Base-by-base conservation (phyloP, 2,888 invertebrate species). In the Mythimna impura region DNA sequence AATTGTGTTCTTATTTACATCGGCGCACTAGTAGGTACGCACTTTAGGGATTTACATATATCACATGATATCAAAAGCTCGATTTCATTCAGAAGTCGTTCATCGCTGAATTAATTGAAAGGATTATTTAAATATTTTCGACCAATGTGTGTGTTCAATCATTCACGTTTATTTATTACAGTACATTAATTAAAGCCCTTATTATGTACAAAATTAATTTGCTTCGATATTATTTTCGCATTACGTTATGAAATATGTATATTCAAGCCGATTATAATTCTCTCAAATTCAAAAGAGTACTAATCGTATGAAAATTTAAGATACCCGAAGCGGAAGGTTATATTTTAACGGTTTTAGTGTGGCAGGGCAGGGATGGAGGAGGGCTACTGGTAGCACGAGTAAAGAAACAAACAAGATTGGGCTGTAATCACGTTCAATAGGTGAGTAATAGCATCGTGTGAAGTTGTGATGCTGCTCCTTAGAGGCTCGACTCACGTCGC, bases 371-470 rank as follows among this genome's bases (percentile, higher is more conserved):
- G 47, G 7, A 47, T 20, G 47, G 43, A 47, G 47, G 47, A 6
- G 30, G 4, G 3, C 43, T 30, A 10, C 17, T 54, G 9, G 50
- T 52, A 54, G 36, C 5, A 71, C 54, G 63, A 79, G 72, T 76
- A 77, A 83, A 85, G 74, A 82, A 83, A 84, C 81, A 80, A 83
- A 85, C 74, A 82, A 82, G 78, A 86, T 85, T 75, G 74, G 67
- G 76, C 71, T 74, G 87, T 87, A 89, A 89, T 87, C 86, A 89
- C 81, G 84, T 87, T 87, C 85, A 86, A 84, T 85, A 82, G 79
- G 71, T 83, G 78, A 81, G 86, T 89, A 87, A 89, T 88, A 88
- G 85, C 81, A 82, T 85, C 79, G 78, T 81, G 69, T 78, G 81
- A 84, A 84, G 78, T 86, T 86, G 85, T 80, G 82, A 81, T 77